phyloP scores from a whole-genome alignment of 2,888 invertebrate genomes.

The Gortyna flavago region DNA sequence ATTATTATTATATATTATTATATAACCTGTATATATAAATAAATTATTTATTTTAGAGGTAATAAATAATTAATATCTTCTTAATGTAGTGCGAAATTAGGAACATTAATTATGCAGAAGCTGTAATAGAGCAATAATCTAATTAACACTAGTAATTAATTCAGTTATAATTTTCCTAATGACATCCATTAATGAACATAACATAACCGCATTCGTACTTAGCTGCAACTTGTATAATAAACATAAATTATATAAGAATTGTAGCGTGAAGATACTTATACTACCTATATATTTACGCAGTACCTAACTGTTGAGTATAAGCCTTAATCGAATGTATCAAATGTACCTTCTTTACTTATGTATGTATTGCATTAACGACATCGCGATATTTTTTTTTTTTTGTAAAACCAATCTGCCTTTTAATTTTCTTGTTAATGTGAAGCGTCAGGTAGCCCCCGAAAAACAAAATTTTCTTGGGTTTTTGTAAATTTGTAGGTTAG shows the following conservation, averaged over 20 bases:
- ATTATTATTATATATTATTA: too few relatives aligned
- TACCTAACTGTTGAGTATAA: neutral
- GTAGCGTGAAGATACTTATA: too few relatives aligned
- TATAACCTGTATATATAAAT: too few relatives aligned
- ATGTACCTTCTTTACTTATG: too few relatives aligned
- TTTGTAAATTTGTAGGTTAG: too few relatives aligned
- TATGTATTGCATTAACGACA: neutral
- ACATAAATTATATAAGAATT: too few relatives aligned
- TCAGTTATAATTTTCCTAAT: constrained; percentile 12
- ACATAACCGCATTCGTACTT: neutral
- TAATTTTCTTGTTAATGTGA: neutral
- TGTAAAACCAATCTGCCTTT: neutral
- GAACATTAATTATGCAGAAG: constrained; percentile 3
- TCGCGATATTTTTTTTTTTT: neutral
- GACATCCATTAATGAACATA: constrained; percentile 7
- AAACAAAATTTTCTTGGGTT: too few relatives aligned
- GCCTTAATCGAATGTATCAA: neutral
- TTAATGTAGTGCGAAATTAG: neutral
- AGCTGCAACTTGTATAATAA: too few relatives aligned
- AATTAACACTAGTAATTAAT: constrained; percentile 16
- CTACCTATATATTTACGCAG: neutral
- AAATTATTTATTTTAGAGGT: neutral
- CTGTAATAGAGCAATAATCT: neutral
- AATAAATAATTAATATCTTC: too few relatives aligned
- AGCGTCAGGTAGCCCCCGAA: too few relatives aligned